Evolutionary conservation across 2,888 invertebrate genomes (phyloP).

Genomic region (Heteropelma amictum): DNA sequence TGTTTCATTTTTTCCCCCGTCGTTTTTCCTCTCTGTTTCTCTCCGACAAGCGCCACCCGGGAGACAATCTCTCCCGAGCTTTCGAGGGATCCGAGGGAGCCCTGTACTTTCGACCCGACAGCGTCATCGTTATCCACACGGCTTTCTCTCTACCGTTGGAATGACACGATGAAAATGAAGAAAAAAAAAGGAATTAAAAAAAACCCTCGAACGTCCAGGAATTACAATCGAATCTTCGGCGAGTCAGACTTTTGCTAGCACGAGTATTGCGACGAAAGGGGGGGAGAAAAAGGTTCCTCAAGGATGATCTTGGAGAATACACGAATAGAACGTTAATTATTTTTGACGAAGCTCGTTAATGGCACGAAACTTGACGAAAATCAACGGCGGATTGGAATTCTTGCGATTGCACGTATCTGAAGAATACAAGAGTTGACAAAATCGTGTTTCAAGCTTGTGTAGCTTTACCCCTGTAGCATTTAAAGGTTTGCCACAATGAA

Average conservation of each 20-base stretch:
- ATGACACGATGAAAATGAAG: background rate
- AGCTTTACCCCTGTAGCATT: too few species aligned
- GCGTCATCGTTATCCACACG: constrained; percentile 30
- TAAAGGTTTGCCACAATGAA: too few species aligned
- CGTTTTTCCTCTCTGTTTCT: constrained; percentile 17
- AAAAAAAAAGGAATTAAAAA: constrained; percentile 11
- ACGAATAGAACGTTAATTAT: too few species aligned
- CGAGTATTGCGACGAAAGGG: background rate
- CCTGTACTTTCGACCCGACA: constrained; percentile 51
- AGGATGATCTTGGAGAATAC: background rate
- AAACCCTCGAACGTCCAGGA: background rate
- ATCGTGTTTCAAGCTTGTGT: too few species aligned
- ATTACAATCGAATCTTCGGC: background rate
- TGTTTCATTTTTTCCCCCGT: background rate
- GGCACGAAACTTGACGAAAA: too few species aligned
- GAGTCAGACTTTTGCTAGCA: background rate
- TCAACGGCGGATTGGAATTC: too few species aligned
- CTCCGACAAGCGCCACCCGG: constrained; percentile 25
- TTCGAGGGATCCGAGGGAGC: constrained; percentile 51
- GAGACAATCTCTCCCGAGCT: constrained; percentile 52
- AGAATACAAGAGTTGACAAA: too few species aligned
- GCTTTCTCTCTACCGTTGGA: background rate
- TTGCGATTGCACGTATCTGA: too few species aligned
- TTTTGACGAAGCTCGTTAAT: background rate
- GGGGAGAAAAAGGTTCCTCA: background rate